These are phyloP conservation scores for Aplochiton taeniatus DNA, from an alignment of 2,797 vertebrate species.

Conservation along the genomic window DNA sequence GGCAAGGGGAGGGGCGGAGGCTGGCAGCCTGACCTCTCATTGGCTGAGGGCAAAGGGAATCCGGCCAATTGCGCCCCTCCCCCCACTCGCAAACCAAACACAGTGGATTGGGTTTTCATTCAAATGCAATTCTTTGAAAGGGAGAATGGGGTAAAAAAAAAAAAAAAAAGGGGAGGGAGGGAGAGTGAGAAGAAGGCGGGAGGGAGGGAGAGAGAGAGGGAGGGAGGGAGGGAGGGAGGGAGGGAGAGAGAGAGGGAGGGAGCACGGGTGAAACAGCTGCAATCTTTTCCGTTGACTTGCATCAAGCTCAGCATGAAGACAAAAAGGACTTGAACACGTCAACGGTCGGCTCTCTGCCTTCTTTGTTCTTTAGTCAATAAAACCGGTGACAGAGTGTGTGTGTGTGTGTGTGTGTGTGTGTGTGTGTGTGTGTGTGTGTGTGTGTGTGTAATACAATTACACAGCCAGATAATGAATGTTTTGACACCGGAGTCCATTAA, in stretches of 20 bases:
- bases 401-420: neutral
- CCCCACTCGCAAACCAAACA: constrained; percentile 74
- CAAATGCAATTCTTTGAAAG: constrained; percentile 80
- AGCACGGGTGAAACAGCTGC: constrained; percentile 69
- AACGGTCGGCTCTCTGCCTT: constrained; percentile 27
- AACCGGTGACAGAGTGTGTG: constrained; percentile 3
- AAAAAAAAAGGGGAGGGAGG: constrained; percentile 12
- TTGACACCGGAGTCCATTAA: no score
- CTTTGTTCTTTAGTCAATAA: constrained; percentile 39
- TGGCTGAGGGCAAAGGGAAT: constrained; percentile 60
- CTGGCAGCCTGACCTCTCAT: constrained; percentile 47
- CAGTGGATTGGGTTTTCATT: constrained; percentile 76
- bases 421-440: neutral
- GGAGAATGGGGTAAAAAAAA: constrained; percentile 33
- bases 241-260: neutral
- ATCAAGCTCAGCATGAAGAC: constrained; percentile 60
- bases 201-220: constrained; percentile 13
- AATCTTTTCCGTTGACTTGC: constrained; percentile 71
- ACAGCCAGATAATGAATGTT: no score
- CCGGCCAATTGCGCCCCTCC: constrained; percentile 69
- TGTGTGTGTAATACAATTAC: no score
- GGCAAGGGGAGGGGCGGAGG: constrained; percentile 47
- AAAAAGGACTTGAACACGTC: constrained; percentile 32
- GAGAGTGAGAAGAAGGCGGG: constrained; percentile 27
- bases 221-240: neutral